These are phyloP conservation scores for Drosophila nigricruria DNA, from an alignment of 2,888 invertebrate genomes.

Conservation along the genomic window DNA sequence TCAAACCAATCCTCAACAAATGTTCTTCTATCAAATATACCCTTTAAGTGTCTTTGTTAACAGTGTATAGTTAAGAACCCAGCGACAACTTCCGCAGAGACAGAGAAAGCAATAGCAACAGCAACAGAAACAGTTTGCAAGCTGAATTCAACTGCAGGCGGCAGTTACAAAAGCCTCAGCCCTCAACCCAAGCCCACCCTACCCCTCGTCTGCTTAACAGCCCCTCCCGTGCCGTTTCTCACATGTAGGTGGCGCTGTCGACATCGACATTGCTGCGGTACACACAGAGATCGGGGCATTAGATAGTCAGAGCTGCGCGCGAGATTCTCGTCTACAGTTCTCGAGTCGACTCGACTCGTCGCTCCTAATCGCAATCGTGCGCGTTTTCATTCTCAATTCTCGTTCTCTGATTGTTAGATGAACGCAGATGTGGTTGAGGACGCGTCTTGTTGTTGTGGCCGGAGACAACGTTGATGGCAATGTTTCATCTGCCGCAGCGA, in stretches of 20 bases:
- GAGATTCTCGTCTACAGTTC: conserved; percentile 13
- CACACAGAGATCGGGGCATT: conserved; percentile 67
- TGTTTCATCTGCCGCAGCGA: conserved; percentile 77
- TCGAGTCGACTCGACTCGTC: conserved; percentile 13
- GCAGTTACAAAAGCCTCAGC: conserved; percentile 32
- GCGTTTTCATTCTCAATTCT: conserved; percentile 56
- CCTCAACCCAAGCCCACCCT: not conserved
- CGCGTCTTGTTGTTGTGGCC: conserved; percentile 67
- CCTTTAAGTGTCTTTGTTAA: not conserved
- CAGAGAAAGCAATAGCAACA: conserved; percentile 3
- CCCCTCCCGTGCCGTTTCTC: not conserved
- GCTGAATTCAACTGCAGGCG: conserved; percentile 26
- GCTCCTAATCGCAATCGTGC: conserved; percentile 63
- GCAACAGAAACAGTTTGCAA: not conserved
- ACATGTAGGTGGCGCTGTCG: conserved; percentile 78
- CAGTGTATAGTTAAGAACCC: conserved; percentile 1
- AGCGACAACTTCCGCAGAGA: conserved; percentile 44
- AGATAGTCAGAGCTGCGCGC: conserved; percentile 55
- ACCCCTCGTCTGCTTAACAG: no score
- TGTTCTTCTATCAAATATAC: not conserved
- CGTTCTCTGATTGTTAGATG: conserved; percentile 57
- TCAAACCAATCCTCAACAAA: not conserved
- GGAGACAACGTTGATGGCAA: conserved; percentile 69
- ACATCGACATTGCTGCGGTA: conserved; percentile 62
- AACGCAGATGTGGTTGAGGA: conserved; percentile 36